Evolutionary conservation across 2,113 vertebrate species (phyloP), one percentile per base, ranked within the genome.

Genomic region (Ceuthmochares aereus): DNA sequence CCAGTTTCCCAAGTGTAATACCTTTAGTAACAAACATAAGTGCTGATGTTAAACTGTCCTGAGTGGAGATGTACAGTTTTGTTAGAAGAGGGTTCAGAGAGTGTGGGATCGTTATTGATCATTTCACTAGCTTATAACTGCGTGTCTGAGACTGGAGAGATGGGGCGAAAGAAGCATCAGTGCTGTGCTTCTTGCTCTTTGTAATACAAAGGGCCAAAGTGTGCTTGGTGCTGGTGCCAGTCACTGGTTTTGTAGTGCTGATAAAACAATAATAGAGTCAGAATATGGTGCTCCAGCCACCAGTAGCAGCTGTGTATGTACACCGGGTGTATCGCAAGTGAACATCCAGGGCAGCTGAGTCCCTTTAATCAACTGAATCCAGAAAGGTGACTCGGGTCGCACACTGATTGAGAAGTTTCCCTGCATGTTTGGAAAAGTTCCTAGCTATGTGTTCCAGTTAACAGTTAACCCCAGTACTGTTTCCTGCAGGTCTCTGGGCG

Each of bases 401-500:
- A 9, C 13, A 2, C 14, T 30, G 29, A 22, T 59, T 45, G 29
- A n/a, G 55, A 20, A 29, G 17, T 81, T 47, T 26, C 42, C 12
- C n/a, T 67, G 19, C 74, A 2, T 56, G 74, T 95, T 75, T 70
- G 36, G n/a, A 32, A 70, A 26, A n/a, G 10, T 51, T 36, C 36
- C 7, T 17, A 72, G 42, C 27, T 12, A 4, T 30, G 15, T 17
- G 20, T 66, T 52, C 5, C 32, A 26, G 42, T 34, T 63, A 78
- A n/a, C 2, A 1, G 26, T 78, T 52, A 47, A 69, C n/a, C 45
- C 32, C 0, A 0, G 37, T 42, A 21, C n/a, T 52, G 15, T 36
- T 84, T 42, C 36, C n/a, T 47, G 22, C 17, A 25, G 27, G 20
- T 34, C 17, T 32, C 36, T 81, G 54, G 54, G 55, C 43, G 62